Base-by-base conservation (phyloP, 2,113 vertebrate species). In the Cavia porcellus region DNA sequence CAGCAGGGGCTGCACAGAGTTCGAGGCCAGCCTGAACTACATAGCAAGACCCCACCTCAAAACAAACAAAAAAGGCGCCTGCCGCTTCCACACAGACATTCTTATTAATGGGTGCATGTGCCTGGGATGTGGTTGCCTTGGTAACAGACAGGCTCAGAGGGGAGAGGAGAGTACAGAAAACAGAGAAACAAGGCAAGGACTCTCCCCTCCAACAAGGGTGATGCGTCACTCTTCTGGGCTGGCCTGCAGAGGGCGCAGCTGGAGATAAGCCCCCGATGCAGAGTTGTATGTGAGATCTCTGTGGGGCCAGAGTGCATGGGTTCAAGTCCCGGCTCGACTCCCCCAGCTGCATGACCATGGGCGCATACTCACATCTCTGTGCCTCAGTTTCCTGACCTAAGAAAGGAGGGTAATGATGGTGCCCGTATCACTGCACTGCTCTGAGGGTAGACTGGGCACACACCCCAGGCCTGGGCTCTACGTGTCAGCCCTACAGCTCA, bases 401-500 rank as follows among this genome's bases (percentile, higher is more conserved):
- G 35, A 32, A 72, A 28, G 2, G 6, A 52, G 64, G 42, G 20
- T 3, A 19, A n/a, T 1, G 19, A 38, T 50, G 57, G 32, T 1
- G 47, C 66, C 66, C 3, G 10, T 70, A 28, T 74, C 1, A 2
- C 84, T 0, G n/a, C 64, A n/a, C 42, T 42, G 57, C 5, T 6
- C 11, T 12, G 10, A 68, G 59, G 38, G 11, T 55, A 0, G 14
- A 28, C 12, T 13, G 42, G 86, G 35, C 32, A 7, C 66, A 70
- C 35, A 70, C 66, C 61, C 66, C n/a, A 5, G 52, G 64, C 30
- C 61, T 1, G 20, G 81, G 11, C 59, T 19, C 0, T 1, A 1
- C 13, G 17, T 0, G 12, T 0, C 30, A 20, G 24, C 20, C 0
- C 11, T 62, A 2, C 2, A 25, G 3, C 9, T 83, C 0, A 24